Evolutionary conservation across 2,113 vertebrate species (phyloP), one percentile per base, ranked within the genome.

Genomic region (Austrofundulus limnaeus): DNA sequence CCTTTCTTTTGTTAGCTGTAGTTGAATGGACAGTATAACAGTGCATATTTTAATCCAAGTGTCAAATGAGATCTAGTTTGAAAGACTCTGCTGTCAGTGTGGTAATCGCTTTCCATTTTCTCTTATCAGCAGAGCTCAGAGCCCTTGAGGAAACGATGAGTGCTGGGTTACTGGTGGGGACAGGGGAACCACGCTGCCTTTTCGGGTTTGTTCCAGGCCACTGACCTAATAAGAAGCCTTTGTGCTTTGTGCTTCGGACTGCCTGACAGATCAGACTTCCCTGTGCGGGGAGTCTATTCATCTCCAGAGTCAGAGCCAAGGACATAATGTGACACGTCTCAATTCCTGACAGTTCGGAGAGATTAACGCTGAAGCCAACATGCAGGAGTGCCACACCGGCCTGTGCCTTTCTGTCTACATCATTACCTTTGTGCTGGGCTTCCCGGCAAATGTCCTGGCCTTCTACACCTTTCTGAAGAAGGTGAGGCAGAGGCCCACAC

Each of bases 391-490:
- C 49, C 75, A 84, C 51, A 87, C 57, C 1, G 49, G 61, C 1
- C 48, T 93, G 63, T 90, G 94, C 67, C 87, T 98, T n/a, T 34
- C 83, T 0, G 73, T 95, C 78, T 97, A 96, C 80, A 4, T 93
- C 64, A 0, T 94, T 23, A 95, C 94, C 66, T 94, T 98, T 39
- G 5, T 93, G 64, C 87, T 91, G 0, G 96, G 96, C 17, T 85
- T 97, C 55, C 96, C 95, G 0, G 77, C 92, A 78, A 98, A 96
- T 17, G 2, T 92, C 48, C 78, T 98, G 53, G 94, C 94, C 17
- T 93, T 96, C 41, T 89, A 89, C 73, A 92, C 93, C 0, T 94
- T 96, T 58, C 13, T 87, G 69, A 52, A 55, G 43, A 93, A 95
- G 14, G 90, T 95, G 24, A 86, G 89, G 8, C 90, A 87, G 45